Evolutionary conservation across 30 jellyfish, hydroid and myxozoan species (phyloP).

Genomic region (Cassiopea andromeda): DNA sequence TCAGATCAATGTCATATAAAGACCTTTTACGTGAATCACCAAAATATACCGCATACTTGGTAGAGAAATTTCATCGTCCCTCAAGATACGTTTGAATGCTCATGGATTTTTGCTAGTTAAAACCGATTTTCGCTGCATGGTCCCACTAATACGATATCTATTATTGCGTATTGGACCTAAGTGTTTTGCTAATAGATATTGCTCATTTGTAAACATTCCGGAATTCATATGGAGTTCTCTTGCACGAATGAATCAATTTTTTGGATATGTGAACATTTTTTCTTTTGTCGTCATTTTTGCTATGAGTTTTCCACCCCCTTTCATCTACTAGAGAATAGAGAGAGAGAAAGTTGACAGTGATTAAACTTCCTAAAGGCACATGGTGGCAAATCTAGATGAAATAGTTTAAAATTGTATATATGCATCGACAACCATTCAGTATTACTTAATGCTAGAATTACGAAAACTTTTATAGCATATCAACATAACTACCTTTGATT

Average conservation of each 20-base stretch:
- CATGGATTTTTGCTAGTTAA: background rate
- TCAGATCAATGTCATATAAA: too few relatives aligned
- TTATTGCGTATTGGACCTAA: background rate
- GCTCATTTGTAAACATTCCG: background rate
- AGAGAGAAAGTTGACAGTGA: background rate
- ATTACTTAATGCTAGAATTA: too few relatives aligned
- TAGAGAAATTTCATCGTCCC: background rate
- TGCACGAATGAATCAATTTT: conserved; percentile 10
- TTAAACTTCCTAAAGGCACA: too few relatives aligned
- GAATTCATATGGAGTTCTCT: conserved; percentile 12
- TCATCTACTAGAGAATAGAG: background rate
- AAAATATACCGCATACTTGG: background rate
- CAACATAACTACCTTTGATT: too few relatives aligned
- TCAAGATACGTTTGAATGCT: background rate
- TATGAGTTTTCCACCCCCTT: background rate
- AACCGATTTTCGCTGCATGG: background rate
- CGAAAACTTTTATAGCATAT: too few relatives aligned
- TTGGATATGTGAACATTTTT: background rate
- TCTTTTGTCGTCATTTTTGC: background rate
- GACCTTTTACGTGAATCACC: background rate
- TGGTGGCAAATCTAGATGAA: too few relatives aligned
- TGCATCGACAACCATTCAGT: too few relatives aligned
- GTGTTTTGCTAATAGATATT: background rate
- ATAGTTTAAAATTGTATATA: too few relatives aligned
- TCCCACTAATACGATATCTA: background rate